These are phyloP conservation scores for Pluvianellus socialis DNA, from an alignment of 2,113 vertebrate species.

Conservation along the genomic window DNA sequence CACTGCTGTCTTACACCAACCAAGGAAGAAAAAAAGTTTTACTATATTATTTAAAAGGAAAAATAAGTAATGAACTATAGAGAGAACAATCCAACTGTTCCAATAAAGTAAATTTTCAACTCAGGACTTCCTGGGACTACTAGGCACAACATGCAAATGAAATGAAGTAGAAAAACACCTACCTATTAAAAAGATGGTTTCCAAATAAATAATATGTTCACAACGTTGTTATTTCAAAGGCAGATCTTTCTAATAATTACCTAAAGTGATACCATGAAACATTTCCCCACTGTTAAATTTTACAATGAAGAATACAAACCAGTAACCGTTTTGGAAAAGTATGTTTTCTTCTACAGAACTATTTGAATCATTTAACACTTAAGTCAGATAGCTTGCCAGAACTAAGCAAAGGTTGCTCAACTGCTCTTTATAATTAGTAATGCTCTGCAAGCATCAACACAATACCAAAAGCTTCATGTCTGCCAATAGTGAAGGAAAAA, in stretches of 20 bases:
- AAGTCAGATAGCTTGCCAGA: neutral
- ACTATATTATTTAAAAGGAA: neutral
- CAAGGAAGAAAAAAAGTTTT: neutral
- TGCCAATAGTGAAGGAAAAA: neutral
- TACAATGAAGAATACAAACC: neutral
- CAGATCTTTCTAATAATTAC: neutral
- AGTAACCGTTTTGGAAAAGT: neutral
- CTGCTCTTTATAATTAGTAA: conserved; percentile 56
- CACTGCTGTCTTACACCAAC: neutral
- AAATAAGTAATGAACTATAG: neutral
- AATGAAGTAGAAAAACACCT: neutral
- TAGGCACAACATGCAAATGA: neutral
- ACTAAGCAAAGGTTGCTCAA: neutral
- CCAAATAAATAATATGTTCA: neutral
- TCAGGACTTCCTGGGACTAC: neutral
- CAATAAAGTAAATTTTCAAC: neutral
- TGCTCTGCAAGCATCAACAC: neutral
- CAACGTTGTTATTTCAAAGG: neutral
- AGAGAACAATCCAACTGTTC: neutral
- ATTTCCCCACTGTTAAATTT: neutral
- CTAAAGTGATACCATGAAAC: neutral
- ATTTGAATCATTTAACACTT: neutral
- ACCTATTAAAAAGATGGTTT: neutral
- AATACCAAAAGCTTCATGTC: neutral
- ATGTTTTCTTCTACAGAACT: neutral